Evolutionary conservation across 2,888 invertebrate species (phyloP), one percentile per base, ranked within the genome.

Genomic region (Podotricha telesiphe): DNA sequence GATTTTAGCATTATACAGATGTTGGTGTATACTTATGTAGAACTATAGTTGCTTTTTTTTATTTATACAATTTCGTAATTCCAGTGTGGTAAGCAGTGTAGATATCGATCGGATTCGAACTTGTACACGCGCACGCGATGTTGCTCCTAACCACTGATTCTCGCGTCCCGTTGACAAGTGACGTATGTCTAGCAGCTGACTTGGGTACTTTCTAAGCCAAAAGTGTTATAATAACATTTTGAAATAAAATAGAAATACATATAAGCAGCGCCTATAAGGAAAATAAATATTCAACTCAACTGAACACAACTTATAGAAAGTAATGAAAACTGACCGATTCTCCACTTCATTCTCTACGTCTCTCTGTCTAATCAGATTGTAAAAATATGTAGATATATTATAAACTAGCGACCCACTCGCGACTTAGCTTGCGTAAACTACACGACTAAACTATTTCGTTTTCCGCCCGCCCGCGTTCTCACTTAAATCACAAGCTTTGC

Each of bases 161-260:
- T 82, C 85, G 85, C 86, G 83, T 78, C 82, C 74, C 73, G 75
- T 75, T 78, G 78, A 80, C 83, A 81, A 80, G 79, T 84, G 86
- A 86, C 86, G 85, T 78, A 78, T 79, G 84, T 78, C 84, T 83
- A 82, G 78, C 86, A 83, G 80, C 82, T 85, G 84, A 77, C 80
- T 79, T 75, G 73, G 70, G 83, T 79, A 82, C 82, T 76, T 78
- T 75, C 77, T 76, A 58, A 72, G 34, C 22, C n/a, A 70, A 68
- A 77, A 76, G 5, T 62, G 67, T 56, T 71, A 53, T 8, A 45
- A 0, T 22, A 22, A n/a, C 42, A n/a, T 42, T 19, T 58, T 28
- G 0, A 45, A n/a, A 47, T 15, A n/a, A 47, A 61, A 22, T 8
- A 13, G 0, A 42, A 1, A 2, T 13, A 42, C 37, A 37, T 37